Conservation (phyloP, 1,140 invertebrate genomes). For the Hyles euphorbiae region DNA sequence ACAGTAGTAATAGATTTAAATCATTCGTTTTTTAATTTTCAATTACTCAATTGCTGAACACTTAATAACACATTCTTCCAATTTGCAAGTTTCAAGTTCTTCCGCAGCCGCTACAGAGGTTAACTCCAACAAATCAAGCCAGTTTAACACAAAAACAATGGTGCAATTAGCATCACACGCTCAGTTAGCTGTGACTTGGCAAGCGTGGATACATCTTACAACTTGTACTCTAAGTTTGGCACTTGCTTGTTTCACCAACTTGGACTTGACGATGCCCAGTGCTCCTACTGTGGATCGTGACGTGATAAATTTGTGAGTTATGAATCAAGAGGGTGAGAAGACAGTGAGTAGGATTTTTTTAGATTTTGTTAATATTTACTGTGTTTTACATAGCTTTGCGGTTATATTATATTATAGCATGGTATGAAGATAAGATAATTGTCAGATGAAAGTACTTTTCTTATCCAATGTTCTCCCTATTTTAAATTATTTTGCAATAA, state of each 20-base stretch:
- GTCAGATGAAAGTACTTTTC: too few relatives aligned
- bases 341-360: not conserved
- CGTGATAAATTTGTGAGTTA: not conserved
- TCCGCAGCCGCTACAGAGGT: not conserved
- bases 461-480: too few relatives aligned
- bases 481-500: too few relatives aligned
- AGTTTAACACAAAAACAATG: constrained; percentile 28
- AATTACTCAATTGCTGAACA: too few relatives aligned
- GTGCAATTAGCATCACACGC: constrained; percentile 35
- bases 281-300: constrained; percentile 9
- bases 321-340: not conserved
- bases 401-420: too few relatives aligned
- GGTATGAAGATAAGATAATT: too few relatives aligned
- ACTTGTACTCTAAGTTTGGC: constrained; percentile 28
- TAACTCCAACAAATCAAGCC: not conserved
- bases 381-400: too few relatives aligned
- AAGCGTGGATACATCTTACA: constrained; percentile 23
- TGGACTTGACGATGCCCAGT: constrained; percentile 14
- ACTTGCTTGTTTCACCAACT: constrained; percentile 34
- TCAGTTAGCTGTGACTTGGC: constrained; percentile 27
- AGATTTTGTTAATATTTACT: too few relatives aligned
- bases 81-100: not conserved
- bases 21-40: too few relatives aligned
- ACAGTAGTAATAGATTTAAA: too few relatives aligned
- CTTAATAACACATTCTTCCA: too few relatives aligned